Base-by-base conservation (phyloP, 2,113 vertebrate species). In the Cephalopholis sonnerati region DNA sequence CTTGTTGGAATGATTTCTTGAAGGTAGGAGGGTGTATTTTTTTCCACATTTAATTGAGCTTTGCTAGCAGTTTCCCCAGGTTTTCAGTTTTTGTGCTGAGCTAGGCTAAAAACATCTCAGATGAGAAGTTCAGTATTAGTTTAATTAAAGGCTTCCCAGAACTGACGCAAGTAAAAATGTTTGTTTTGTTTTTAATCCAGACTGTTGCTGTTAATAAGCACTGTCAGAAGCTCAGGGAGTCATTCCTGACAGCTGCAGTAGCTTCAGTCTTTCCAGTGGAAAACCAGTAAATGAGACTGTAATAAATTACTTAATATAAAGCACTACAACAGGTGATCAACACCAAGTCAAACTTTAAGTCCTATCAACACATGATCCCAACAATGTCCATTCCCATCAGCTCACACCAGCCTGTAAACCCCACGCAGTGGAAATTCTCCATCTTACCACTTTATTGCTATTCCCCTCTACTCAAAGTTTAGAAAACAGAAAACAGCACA, bases 51-150 rank as follows among this genome's bases (percentile, higher is more conserved):
- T 22, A 9, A 68, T 17, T 48, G 44, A 54, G 46, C n/a, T 7
- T 9, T 5, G 1, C 32, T 13, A 13, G 36, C 22, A 57, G n/a
- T 58, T 72, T 46, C 24, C 15, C 39, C 11, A n/a, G 25, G 54
- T 27, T 18, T 61, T 27, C 3, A 61, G 55, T 22, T 69, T 53
- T 67, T 77, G 27, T 69, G 44, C 64, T 25, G 41, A 59, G 39
- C 22, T 27, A 22, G n/a, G 13, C 39, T n/a, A 7, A 77, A 66
- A 57, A 27, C 36, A 22, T 24, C 13, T 24, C 32, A 36, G 32
- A 36, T 36, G 32, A 36, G 32, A 36, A 36, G 32, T 36, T 36
- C 32, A 36, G 32, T 36, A 36, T 36, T 36, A 36, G 32, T 36
- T 36, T 36, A 5, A 36, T 36, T 36, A 36, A 36, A 36, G 7